Percentiles rank a stretch among this genome's conserved stretches.
Evolutionary conservation across 2,888 invertebrate species (phyloP).

Genomic region (Diarsia brunnea): DNA sequence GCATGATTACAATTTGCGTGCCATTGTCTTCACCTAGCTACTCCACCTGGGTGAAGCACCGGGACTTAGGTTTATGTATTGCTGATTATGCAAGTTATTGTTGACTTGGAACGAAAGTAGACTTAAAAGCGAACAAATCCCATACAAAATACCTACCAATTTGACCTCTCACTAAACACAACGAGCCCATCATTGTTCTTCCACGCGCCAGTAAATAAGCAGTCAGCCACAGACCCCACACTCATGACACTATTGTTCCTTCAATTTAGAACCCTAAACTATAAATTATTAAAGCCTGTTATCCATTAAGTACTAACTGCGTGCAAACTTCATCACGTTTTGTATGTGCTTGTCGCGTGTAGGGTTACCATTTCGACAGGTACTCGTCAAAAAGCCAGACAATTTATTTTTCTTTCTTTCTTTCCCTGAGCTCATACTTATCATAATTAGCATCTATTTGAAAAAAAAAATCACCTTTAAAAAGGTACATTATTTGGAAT

Average conservation of each 20-base stretch:
- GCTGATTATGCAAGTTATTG: not conserved
- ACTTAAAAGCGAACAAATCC: not conserved
- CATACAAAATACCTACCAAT: slow-evolving; percentile 17
- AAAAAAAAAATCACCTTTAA: too few species aligned
- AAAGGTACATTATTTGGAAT: not conserved
- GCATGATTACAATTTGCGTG: not conserved
- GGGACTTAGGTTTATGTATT: not conserved
- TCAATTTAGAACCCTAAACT: slow-evolving; percentile 46
- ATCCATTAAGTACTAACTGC: slow-evolving; percentile 59
- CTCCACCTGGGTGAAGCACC: too few species aligned
- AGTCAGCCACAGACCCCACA: slow-evolving; percentile 38
- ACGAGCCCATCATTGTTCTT: slow-evolving; percentile 18
- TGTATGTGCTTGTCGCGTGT: slow-evolving; percentile 37
- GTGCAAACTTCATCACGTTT: slow-evolving; percentile 53
- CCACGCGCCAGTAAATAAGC: slow-evolving; percentile 49
- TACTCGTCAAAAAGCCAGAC: not conserved
- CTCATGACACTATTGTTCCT: slow-evolving; percentile 56
- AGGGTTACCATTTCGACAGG: not conserved
- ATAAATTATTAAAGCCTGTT: slow-evolving; percentile 55
- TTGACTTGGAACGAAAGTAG: not conserved
- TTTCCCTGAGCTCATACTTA: not conserved
- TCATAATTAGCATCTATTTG: too few species aligned
- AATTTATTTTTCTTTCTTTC: not conserved
- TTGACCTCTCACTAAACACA: slow-evolving; percentile 31
- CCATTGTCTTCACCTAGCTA: too few species aligned